Percentiles rank a stretch among this genome's conserved stretches.
phyloP scores from a whole-genome alignment of 1,140 invertebrate genomes.

The Pseudachorutes palmiensis region DNA sequence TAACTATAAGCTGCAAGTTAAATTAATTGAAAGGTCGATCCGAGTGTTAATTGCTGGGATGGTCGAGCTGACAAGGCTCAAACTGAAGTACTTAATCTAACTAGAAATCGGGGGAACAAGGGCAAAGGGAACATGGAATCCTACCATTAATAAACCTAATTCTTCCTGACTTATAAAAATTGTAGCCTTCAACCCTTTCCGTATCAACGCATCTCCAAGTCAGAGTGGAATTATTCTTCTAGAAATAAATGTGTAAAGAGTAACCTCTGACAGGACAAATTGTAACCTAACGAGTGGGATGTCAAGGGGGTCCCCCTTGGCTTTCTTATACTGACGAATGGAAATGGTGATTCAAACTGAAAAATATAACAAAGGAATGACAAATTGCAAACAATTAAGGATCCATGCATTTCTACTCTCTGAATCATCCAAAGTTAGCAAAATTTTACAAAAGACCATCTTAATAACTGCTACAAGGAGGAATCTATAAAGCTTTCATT shows the following conservation, averaged over 20 bases:
- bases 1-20: too few species aligned
- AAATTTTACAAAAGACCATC: too few species aligned
- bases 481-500: too few species aligned
- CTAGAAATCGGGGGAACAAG: not conserved
- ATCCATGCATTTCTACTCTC: not conserved
- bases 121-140: too few species aligned
- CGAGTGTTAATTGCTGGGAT: conserved; percentile 18
- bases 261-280: not conserved
- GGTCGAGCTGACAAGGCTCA: not conserved
- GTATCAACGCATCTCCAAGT: not conserved
- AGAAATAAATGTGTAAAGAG: not conserved
- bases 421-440: too few species aligned
- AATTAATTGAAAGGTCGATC: conserved; percentile 12
- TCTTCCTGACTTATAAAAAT: conserved; percentile 14
- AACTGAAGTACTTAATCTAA: not conserved
- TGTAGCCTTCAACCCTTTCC: not conserved
- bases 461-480: too few species aligned
- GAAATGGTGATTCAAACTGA: not conserved
- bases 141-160: conserved; percentile 11
- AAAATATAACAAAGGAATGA: not conserved
- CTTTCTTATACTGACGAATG: too few species aligned
- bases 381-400: conserved; percentile 7
- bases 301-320: not conserved
- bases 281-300: not conserved
- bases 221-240: not conserved